Conservation (phyloP, 2,113 vertebrate genomes). For the Aspiorhynchus laticeps region DNA sequence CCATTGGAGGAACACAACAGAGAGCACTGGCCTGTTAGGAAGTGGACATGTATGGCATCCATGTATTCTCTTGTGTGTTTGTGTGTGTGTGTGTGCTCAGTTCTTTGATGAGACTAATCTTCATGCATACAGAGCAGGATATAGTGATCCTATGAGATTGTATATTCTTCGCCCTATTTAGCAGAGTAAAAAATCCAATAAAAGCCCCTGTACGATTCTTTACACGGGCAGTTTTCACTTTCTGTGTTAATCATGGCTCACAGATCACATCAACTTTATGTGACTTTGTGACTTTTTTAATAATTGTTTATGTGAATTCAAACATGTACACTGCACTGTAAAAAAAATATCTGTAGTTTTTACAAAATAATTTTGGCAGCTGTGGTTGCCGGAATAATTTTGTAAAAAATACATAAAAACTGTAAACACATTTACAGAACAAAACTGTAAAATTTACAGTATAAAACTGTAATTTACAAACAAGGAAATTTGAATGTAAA, state of each 20-base stretch:
- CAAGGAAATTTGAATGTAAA: no score
- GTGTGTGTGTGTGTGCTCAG: constrained; percentile 43
- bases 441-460: no score
- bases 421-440: no score
- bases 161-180: constrained; percentile 72
- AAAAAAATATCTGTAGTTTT: no score
- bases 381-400: no score
- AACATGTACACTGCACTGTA: not conserved
- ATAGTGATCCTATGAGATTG: constrained; percentile 67
- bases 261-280: not conserved
- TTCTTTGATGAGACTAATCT: constrained; percentile 42
- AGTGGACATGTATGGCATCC: constrained; percentile 71
- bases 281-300: not conserved
- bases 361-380: no score
- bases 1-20: constrained; percentile 57
- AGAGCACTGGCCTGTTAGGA: constrained; percentile 68
- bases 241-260: constrained; percentile 17
- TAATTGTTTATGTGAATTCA: not conserved
- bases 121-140: constrained; percentile 25
- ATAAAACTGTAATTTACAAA: no score
- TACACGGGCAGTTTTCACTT: constrained; percentile 23
- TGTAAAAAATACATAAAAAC: no score
- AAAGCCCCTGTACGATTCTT: constrained; percentile 38
- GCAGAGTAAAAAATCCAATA: constrained; percentile 53
- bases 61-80: constrained; percentile 47